Conservation (phyloP, 2,797 vertebrate genomes). For the Erpetoichthys calabaricus region DNA sequence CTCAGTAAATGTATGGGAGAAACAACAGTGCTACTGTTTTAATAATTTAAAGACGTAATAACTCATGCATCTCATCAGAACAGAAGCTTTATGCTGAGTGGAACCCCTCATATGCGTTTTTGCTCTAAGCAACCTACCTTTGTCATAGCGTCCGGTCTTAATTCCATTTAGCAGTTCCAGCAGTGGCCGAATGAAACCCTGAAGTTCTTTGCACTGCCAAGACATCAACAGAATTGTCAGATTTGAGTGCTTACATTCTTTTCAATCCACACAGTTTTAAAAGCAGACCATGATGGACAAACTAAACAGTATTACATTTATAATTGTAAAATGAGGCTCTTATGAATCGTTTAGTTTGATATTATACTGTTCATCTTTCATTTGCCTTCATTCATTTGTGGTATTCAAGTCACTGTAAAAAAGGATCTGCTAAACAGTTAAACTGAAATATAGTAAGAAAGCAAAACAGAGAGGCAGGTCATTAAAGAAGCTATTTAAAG, state of each 20-base stretch:
- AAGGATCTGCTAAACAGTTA: no score
- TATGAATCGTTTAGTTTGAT: neutral
- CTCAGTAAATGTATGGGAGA: no score
- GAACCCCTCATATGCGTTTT: neutral
- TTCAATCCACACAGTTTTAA: neutral
- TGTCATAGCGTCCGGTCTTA: constrained; percentile 73
- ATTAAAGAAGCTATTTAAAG: no score
- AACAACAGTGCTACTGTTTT: no score
- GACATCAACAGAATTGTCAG: neutral
- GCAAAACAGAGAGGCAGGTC: no score
- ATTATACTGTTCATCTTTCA: no score
- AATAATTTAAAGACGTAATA: no score
- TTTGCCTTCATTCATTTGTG: no score
- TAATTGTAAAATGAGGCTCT: neutral
- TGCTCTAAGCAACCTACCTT: constrained; percentile 41
- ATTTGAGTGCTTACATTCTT: no score
- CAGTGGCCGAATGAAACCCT: constrained; percentile 69
- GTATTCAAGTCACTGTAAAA: no score
- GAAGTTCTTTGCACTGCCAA: constrained; percentile 75
- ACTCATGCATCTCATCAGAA: neutral
- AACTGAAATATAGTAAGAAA: no score
- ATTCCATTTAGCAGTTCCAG: constrained; percentile 71
- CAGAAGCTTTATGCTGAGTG: neutral
- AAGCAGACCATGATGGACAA: neutral
- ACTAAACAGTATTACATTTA: neutral